Base-by-base conservation (phyloP, 2,113 vertebrate genomes). In the Pseudopipra pipra region DNA sequence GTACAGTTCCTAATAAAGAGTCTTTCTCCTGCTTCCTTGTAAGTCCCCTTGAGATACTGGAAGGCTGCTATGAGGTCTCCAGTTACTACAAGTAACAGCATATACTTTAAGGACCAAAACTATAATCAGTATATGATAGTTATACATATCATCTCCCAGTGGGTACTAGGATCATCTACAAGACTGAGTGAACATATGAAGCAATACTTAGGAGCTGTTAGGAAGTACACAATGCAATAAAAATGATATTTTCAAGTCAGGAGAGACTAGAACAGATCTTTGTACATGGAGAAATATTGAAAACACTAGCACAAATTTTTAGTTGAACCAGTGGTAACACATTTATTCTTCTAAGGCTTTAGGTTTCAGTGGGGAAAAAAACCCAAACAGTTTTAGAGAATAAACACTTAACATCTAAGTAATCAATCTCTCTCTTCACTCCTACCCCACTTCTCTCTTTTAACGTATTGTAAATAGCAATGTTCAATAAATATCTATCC, bases 281-380 rank as follows among this genome's bases (percentile, higher is more conserved):
- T 12, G 0, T 52, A 66, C 19, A 14, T 23, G 4, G 28, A 55
- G 25, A 14, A 83, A 37, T 31, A 63, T 6, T 37, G 19, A 84
- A 87, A 84, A 71, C 10, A 33, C 3, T 61, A 66, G 22, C 19
- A 80, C 25, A 66, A 77, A 46, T 9, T 16, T 28, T 56, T 68
- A 70, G 55, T 25, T 63, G 5, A 65, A 15, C 2, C 20, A 68
- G 17, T 33, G 13, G 28, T 30, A 86, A 76, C 2, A 4, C 2
- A 23, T 63, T 17, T 70, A 66, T 70, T 81, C 21, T 66, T 37
- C 12, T 74, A 66, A 27, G 11, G 1, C 4, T 63, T 68, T n/a
- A 72, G 0, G 0, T 27, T 70, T 81, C 20, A 33, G 1, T 27
- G 11, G 6, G 9, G 5, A 3, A 19, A 23, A n/a, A 58, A 65